phyloP scores from a whole-genome alignment of 2,113 vertebrate genomes.

The Grammomys surdaster region DNA sequence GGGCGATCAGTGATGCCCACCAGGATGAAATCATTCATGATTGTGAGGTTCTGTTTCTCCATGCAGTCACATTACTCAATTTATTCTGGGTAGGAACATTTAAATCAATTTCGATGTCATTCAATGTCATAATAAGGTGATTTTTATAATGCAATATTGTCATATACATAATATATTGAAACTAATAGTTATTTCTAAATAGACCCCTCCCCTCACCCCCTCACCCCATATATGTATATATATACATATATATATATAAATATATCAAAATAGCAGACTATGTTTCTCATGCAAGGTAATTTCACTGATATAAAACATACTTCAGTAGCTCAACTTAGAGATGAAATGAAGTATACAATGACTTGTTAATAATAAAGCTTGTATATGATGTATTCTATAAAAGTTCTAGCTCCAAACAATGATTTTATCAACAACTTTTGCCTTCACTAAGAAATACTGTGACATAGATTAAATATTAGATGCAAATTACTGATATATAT shows the following conservation, averaged over 20 bases:
- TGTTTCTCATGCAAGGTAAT: background rate
- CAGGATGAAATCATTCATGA: constrained; percentile 65
- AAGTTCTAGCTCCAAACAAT: background rate
- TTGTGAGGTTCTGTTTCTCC: constrained; percentile 60
- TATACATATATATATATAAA: too few species aligned
- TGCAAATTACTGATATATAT: background rate
- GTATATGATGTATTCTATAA: background rate
- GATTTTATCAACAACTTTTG: background rate
- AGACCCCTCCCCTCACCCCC: too few species aligned
- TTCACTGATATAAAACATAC: background rate
- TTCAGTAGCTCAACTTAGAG: background rate
- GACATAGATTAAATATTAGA: background rate
- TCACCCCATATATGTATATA: too few species aligned
- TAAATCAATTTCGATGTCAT: background rate
- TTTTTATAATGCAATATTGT: background rate
- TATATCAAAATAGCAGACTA: background rate
- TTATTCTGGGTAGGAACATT: background rate
- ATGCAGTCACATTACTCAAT: background rate
- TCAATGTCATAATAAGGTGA: background rate
- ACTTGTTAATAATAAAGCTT: background rate
- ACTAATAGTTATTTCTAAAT: background rate
- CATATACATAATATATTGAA: background rate
- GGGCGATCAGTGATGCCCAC: constrained; percentile 49
- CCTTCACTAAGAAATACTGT: background rate
- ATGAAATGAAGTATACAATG: background rate